Evolutionary conservation across 2,797 vertebrate species (phyloP).

Genomic region (Diglossa cyanea): DNA sequence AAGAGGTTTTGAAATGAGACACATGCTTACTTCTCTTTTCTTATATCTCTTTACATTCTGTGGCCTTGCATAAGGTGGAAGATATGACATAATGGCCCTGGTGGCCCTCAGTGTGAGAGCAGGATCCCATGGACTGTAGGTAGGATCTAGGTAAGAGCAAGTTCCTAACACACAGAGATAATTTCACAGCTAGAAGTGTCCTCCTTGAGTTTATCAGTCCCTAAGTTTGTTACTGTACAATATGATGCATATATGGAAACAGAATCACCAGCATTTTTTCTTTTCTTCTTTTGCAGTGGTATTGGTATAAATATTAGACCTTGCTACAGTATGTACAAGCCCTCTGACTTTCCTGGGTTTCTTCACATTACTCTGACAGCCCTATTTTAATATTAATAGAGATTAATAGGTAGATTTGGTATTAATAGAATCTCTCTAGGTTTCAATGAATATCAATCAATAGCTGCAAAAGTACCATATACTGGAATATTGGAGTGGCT

Average conservation of each 20-base stretch:
- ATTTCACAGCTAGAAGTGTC: background rate
- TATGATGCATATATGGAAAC: background rate
- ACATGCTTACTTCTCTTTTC: background rate
- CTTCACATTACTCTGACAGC: background rate
- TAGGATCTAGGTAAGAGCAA: background rate
- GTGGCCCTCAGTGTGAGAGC: background rate
- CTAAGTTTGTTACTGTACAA: background rate
- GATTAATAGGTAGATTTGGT: conserved; percentile 12
- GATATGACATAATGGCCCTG: background rate
- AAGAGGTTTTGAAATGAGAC: background rate
- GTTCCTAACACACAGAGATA: background rate
- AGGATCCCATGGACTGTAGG: background rate
- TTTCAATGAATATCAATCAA: conserved; percentile 34
- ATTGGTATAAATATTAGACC: background rate
- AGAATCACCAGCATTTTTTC: background rate
- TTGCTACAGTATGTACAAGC: background rate
- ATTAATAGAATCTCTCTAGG: conserved; percentile 34
- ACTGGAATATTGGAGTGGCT: background rate
- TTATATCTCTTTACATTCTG: background rate
- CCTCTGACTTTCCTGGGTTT: background rate
- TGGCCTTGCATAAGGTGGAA: background rate
- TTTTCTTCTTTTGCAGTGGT: background rate
- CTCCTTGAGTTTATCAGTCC: background rate
- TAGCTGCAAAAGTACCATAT: background rate
- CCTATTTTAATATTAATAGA: conserved; percentile 45